These are phyloP conservation scores for Euplexia lucipara DNA, from an alignment of 2,888 invertebrate species.

Conservation along the genomic window DNA sequence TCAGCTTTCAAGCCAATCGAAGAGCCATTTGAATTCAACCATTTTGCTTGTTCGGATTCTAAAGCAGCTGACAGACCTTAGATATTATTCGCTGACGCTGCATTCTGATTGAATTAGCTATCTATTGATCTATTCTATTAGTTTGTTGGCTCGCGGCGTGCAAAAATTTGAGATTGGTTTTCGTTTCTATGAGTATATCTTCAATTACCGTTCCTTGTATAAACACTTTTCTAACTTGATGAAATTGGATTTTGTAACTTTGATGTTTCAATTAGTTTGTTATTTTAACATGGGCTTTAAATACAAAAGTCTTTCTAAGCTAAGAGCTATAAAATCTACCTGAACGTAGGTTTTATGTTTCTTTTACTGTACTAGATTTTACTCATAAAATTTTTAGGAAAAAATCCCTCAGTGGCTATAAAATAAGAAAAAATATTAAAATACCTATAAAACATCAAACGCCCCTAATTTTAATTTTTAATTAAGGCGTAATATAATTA, in stretches of 20 bases:
- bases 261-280: slow-evolving; percentile 6
- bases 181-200: neutral
- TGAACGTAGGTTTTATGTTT: slow-evolving; percentile 19
- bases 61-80: slow-evolving; percentile 45
- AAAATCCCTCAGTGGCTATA: slow-evolving; percentile 9
- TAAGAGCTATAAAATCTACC: slow-evolving; percentile 36
- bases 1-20: slow-evolving; percentile 47
- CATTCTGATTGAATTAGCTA: slow-evolving; percentile 40
- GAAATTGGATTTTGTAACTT: neutral
- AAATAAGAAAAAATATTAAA: slow-evolving; percentile 35
- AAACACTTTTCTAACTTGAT: neutral
- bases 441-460: slow-evolving; percentile 31
- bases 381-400: slow-evolving; percentile 14
- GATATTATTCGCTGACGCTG: slow-evolving; percentile 54
- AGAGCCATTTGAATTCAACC: slow-evolving; percentile 51
- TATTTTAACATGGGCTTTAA: neutral
- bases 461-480: slow-evolving; percentile 43
- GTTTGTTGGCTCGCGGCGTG: slow-evolving; percentile 7
- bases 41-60: slow-evolving; percentile 50
- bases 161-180: slow-evolving; percentile 16
- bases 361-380: slow-evolving; percentile 23
- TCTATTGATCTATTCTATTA: slow-evolving; percentile 45
- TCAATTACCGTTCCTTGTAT: no score
- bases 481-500: slow-evolving; percentile 55
- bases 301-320: slow-evolving; percentile 15